Conservation (phyloP, 2,797 vertebrate species). For the Rhynchotus rufescens region DNA sequence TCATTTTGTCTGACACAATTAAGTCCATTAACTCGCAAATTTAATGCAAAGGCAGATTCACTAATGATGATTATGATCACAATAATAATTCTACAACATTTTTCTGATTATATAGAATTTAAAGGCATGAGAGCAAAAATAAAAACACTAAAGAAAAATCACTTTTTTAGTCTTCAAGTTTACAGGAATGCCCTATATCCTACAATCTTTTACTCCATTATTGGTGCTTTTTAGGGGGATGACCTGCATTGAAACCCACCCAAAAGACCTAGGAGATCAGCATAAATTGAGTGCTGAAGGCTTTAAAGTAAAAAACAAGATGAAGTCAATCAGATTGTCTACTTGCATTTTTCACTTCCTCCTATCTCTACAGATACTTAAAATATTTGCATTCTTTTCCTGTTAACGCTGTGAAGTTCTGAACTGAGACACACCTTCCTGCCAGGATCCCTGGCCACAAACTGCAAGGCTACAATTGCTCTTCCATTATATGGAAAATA, state of each 20-base stretch:
- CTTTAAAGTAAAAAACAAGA: neutral
- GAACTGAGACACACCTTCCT: neutral
- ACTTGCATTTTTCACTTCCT: neutral
- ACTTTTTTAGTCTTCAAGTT: neutral
- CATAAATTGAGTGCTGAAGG: neutral
- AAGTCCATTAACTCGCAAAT: constrained; percentile 21
- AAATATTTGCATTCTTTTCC: neutral
- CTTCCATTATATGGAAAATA: neutral
- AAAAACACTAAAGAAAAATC: neutral
- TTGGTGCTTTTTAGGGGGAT: neutral
- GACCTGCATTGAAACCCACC: rapidly evolving
- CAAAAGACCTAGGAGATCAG: neutral
- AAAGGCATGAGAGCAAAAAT: neutral
- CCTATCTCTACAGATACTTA: neutral
- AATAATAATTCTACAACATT: neutral
- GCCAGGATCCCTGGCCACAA: neutral
- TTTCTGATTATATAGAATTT: neutral
- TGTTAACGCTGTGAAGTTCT: rapidly evolving
- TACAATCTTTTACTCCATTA: neutral
- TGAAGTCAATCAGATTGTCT: neutral
- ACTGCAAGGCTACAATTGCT: neutral
- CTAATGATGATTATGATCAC: neutral
- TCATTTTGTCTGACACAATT: constrained; percentile 41
- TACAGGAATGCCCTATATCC: neutral
- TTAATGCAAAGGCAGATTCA: constrained; percentile 16